Percentiles rank a stretch among this genome's conserved stretches.
Evolutionary conservation across 2,797 vertebrate species (phyloP).

Genomic region (Ctenopoma multispine): DNA sequence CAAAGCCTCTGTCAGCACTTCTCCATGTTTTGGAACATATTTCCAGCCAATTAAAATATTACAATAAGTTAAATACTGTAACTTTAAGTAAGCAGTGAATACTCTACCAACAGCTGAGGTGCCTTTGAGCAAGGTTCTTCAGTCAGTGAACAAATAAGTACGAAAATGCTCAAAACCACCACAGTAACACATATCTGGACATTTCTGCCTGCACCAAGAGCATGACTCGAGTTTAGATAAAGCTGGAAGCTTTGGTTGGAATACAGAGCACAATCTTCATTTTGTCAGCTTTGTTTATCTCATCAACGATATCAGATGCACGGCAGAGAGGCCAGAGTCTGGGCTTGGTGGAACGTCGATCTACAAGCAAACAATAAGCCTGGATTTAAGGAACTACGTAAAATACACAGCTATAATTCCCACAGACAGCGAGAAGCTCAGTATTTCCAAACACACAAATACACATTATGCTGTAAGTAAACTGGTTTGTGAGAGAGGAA

Average conservation of each 20-base stretch:
- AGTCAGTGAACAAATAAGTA: not conserved
- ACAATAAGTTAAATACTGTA: not conserved
- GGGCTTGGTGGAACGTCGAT: constrained; percentile 20
- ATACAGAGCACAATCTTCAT: constrained; percentile 44
- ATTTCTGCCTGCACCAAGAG: not conserved
- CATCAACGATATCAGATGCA: constrained; percentile 39
- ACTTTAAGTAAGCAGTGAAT: not conserved
- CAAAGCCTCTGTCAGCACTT: too few relatives aligned
- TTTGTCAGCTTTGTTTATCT: constrained; percentile 62
- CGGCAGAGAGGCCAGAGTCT: constrained; percentile 11
- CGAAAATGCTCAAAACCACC: not conserved
- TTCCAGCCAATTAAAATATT: too few relatives aligned
- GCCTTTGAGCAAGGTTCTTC: not conserved
- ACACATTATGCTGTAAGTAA: constrained; percentile 49
- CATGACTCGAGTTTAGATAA: constrained; percentile 32
- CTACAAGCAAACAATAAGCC: constrained; percentile 47
- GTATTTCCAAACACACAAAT: constrained; percentile 34
- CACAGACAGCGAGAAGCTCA: constrained; percentile 32
- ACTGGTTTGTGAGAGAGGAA: constrained; percentile 34
- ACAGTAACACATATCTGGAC: not conserved
- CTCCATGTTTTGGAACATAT: too few relatives aligned
- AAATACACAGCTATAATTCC: constrained; percentile 59
- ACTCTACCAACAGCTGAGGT: not conserved
- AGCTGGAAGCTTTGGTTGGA: constrained; percentile 40
- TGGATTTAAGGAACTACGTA: constrained; percentile 29